Evolutionary conservation across 2,888 invertebrate species (phyloP), one percentile per base, ranked within the genome.

Genomic region (Lathronympha strigana): DNA sequence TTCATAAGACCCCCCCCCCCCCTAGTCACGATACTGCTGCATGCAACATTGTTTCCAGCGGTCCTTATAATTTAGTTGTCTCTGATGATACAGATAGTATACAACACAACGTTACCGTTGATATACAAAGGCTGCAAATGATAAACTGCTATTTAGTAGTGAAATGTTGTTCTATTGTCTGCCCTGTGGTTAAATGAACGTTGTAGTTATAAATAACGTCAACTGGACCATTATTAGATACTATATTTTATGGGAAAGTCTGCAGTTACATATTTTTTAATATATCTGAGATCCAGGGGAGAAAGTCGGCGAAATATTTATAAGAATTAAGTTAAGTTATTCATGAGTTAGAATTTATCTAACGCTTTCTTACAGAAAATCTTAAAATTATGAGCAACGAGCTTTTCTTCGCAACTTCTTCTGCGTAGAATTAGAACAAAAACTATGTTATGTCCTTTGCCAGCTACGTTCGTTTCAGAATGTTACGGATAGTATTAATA

Each of bases 101-200:
- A 13, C 67, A 67, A 69, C 23, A 38, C 54, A 66, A 28, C n/a
- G 50, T 58, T 51, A 58, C 64, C 58, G 51, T 51, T 43, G 55
- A 55, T 66, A 51, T 43, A 43, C 54, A 54, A 66, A 43, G 36
- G 25, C 23, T 54, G 49, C 40, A 43, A 33, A 55, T 55, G 63
- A 50, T 63, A 50, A n/a, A 57, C 50, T 21, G 50, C 17, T 43
- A 23, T 61, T 53, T 43, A 45, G 17, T 36, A 57, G 57, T 31
- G 61, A 51, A 40, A 61, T 61, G 51, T 51, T 31, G 50, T n/a
- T 53, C 33, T 55, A 38, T 40, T 55, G 40, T 51, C n/a, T 31
- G 13, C 40, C n/a, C 23, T 25, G 54, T 23, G 25, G 55, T 25
- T n/a, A 28, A 43, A 23, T 51, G 17, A 28, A 9, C 17, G 19